A percentile compares a stretch with the other conserved stretches of the same genome.
Evolutionary conservation across 2,797 vertebrate genomes (phyloP).

Genomic region (Taeniopygia guttata): DNA sequence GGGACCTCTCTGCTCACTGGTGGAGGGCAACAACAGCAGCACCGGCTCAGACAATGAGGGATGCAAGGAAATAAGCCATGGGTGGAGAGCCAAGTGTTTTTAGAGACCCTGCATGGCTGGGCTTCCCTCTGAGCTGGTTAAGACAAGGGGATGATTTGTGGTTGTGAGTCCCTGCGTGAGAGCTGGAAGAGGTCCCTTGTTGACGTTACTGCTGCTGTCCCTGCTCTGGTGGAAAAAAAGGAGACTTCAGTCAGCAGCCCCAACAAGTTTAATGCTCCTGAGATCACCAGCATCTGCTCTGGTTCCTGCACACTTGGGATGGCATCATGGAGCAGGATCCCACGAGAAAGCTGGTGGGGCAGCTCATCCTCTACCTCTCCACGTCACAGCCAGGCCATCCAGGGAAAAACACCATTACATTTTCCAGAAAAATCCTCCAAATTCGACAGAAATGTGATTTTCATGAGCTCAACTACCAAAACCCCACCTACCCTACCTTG

Average conservation of each 20-base stretch:
- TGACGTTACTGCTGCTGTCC: neutral
- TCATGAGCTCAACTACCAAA: neutral
- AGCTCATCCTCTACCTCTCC: neutral
- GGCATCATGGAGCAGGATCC: neutral
- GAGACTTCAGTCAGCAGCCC: neutral
- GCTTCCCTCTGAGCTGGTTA: neutral
- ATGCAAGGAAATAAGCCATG: neutral
- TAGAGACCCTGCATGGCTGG: neutral
- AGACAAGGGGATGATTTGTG: neutral
- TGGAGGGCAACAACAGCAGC: neutral
- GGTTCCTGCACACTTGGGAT: neutral
- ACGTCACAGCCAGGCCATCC: neutral
- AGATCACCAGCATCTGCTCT: rapidly evolving
- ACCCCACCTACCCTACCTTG: neutral
- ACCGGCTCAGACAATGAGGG: rapidly evolving
- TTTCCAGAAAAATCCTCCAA: neutral
- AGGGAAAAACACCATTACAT: rapidly evolving
- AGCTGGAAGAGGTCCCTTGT: neutral
- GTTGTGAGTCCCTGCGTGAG: rapidly evolving
- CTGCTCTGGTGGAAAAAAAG: neutral
- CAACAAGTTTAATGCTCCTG: neutral
- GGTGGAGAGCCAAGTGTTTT: neutral
- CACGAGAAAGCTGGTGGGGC: rapidly evolving
- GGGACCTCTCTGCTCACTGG: neutral
- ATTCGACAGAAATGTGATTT: neutral